Percentiles rank a stretch among this genome's conserved stretches.
These are phyloP conservation scores for Melospiza georgiana DNA, from an alignment of 2,113 vertebrate genomes.

Conservation along the genomic window DNA sequence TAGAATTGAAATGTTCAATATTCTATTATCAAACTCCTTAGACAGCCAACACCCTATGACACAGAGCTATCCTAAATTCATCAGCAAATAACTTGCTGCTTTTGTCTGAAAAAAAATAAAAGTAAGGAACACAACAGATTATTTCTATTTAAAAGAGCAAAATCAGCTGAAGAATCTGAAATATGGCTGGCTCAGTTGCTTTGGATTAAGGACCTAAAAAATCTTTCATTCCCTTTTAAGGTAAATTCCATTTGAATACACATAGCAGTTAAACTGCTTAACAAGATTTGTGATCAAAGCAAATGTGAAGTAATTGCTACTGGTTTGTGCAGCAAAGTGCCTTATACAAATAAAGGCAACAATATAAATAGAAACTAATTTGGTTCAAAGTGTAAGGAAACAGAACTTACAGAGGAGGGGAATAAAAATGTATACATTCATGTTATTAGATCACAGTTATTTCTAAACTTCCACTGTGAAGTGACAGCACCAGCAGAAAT, in stretches of 20 bases:
- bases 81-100: neutral
- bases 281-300: constrained; percentile 56
- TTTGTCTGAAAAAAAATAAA: constrained; percentile 10
- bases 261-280: constrained; percentile 38
- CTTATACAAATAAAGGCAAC: constrained; percentile 35
- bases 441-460: constrained; percentile 18
- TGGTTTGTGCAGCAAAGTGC: constrained; percentile 40
- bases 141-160: neutral
- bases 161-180: neutral
- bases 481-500: constrained; percentile 29
- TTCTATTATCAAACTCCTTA: neutral
- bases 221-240: neutral
- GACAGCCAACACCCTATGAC: neutral
- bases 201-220: constrained; percentile 5
- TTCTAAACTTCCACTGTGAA: constrained; percentile 28
- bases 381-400: constrained; percentile 37
- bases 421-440: constrained; percentile 17
- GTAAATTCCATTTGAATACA: constrained; percentile 10
- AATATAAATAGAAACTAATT: constrained; percentile 56
- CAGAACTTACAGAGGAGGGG: neutral
- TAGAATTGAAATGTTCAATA: neutral
- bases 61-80: neutral
- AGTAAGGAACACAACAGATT: neutral
- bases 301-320: constrained; percentile 41
- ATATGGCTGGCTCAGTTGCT: neutral